These are phyloP conservation scores for Heliconius cydno DNA, from an alignment of 2,888 invertebrate genomes.

Conservation along the genomic window DNA sequence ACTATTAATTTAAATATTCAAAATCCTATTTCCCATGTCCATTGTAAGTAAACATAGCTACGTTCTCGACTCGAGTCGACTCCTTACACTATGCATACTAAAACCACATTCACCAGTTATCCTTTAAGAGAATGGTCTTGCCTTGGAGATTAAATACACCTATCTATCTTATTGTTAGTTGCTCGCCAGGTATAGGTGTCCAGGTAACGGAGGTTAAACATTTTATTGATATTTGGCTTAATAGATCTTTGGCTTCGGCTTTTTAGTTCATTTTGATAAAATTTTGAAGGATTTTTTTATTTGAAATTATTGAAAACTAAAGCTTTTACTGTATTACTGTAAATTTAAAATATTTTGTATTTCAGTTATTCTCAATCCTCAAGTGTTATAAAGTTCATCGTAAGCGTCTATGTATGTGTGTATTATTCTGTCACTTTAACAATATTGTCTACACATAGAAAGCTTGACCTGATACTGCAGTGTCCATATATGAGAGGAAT, in stretches of 20 bases:
- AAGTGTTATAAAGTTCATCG: too few relatives aligned
- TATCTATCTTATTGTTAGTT: conserved; percentile 3
- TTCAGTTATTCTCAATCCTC: too few relatives aligned
- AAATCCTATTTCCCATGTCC: not conserved
- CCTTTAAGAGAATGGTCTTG: conserved; percentile 29
- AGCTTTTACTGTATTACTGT: too few relatives aligned
- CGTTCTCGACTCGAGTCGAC: not conserved
- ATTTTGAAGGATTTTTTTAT: too few relatives aligned
- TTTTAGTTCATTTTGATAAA: too few relatives aligned
- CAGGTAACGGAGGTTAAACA: not conserved
- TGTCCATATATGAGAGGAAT: not conserved
- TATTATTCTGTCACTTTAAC: too few relatives aligned
- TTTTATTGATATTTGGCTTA: not conserved
- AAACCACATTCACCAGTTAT: conserved; percentile 27
- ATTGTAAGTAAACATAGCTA: not conserved
- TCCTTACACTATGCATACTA: conserved; percentile 17
- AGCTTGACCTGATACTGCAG: too few relatives aligned
- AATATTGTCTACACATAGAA: too few relatives aligned
- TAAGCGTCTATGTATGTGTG: too few relatives aligned
- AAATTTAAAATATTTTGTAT: too few relatives aligned
- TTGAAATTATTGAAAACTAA: too few relatives aligned
- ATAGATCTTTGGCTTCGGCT: not conserved
- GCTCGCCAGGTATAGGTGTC: conserved; percentile 12
- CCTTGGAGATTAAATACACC: conserved; percentile 23
- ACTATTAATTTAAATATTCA: not conserved